phyloP scores from a whole-genome alignment of 2,888 invertebrate species.

The Drosophila sordidula region DNA sequence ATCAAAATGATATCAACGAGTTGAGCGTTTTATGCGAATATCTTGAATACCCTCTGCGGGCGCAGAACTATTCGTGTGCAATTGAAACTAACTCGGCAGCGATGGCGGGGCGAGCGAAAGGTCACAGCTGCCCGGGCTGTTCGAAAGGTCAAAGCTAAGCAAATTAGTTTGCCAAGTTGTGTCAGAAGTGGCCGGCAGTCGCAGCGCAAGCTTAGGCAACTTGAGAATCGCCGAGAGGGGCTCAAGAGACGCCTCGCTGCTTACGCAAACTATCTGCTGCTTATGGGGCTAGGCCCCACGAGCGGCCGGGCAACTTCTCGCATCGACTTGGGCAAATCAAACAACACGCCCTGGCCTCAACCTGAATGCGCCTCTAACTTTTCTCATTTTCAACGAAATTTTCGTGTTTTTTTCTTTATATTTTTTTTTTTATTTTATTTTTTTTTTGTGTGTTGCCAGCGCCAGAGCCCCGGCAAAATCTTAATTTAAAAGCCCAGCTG shows the following conservation, averaged over 20 bases:
- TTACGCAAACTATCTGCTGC: slow-evolving; percentile 40
- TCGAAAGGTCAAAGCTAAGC: slow-evolving; percentile 43
- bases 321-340: slow-evolving; percentile 49
- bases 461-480: slow-evolving; percentile 48
- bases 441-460: not conserved
- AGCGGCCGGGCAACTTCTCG: slow-evolving; percentile 16
- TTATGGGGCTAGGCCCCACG: slow-evolving; percentile 19
- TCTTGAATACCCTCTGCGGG: no score
- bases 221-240: slow-evolving; percentile 7
- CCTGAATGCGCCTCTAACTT: slow-evolving; percentile 53
- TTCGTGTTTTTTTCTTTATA: not conserved
- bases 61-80: no score
- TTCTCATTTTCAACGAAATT: slow-evolving; percentile 63
- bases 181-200: slow-evolving; percentile 19
- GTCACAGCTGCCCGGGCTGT: not conserved
- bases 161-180: slow-evolving; percentile 47
- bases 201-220: slow-evolving; percentile 28
- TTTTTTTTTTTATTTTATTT: not conserved
- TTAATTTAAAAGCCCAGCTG: slow-evolving; percentile 79
- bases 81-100: no score
- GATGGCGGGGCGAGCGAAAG: not conserved
- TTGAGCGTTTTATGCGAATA: no score
- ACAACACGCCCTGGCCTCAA: slow-evolving; percentile 45
- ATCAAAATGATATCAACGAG: no score
- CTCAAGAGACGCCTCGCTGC: slow-evolving; percentile 10